Evolutionary conservation across 1,140 invertebrate genomes (phyloP).

Genomic region (Amphibalanus amphitrite): DNA sequence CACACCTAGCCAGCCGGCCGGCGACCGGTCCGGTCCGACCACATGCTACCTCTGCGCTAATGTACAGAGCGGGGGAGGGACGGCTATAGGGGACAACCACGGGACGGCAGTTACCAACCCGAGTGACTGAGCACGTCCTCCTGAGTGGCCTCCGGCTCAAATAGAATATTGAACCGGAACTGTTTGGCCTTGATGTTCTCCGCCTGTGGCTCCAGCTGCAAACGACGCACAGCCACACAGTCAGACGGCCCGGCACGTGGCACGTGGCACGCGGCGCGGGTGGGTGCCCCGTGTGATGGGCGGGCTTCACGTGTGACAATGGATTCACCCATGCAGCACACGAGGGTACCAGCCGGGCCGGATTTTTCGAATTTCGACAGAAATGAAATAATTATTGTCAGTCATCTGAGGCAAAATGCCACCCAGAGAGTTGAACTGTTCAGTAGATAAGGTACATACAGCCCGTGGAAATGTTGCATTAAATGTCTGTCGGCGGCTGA

Average conservation of each 20-base stretch:
- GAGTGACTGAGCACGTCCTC: slow-evolving; percentile 57
- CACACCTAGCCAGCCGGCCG: background rate
- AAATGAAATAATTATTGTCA: background rate
- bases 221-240: background rate
- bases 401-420: background rate
- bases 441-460: background rate
- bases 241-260: too few species aligned
- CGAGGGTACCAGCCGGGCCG: too few species aligned
- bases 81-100: background rate
- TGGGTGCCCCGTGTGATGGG: too few species aligned
- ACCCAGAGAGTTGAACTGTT: background rate
- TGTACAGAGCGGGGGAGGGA: background rate
- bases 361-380: too few species aligned
- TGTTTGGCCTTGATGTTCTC: slow-evolving; percentile 17
- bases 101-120: slow-evolving; percentile 36
- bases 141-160: slow-evolving; percentile 69
- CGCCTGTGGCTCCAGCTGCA: background rate
- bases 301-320: too few species aligned
- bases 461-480: too few species aligned
- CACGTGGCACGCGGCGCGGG: too few species aligned
- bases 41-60: too few species aligned
- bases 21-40: too few species aligned
- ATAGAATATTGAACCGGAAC: slow-evolving; percentile 41
- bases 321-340: too few species aligned
- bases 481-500: background rate